Conservation (phyloP, 2,797 vertebrate species). For the Gymnopithys bicolor region DNA sequence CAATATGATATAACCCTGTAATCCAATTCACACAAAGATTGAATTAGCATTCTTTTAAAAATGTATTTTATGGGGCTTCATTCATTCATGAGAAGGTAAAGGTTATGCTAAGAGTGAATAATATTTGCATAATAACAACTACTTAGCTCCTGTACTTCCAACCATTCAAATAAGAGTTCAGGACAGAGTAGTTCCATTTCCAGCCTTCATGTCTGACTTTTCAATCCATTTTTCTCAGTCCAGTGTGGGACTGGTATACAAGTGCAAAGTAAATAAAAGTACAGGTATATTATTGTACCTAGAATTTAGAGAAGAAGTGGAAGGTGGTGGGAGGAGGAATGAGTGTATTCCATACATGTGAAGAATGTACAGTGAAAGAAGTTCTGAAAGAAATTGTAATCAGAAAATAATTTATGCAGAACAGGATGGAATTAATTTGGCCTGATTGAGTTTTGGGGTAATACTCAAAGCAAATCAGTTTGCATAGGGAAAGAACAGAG, state of each 20-base stretch:
- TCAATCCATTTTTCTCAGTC: neutral
- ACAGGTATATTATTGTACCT: neutral
- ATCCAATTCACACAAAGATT: neutral
- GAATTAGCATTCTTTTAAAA: neutral
- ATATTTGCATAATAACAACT: slow-evolving; percentile 31
- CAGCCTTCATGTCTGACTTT: neutral
- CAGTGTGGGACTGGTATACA: neutral
- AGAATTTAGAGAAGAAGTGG: neutral
- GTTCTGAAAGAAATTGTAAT: neutral
- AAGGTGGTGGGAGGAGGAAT: neutral
- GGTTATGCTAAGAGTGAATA: slow-evolving; percentile 25
- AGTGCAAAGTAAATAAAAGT: neutral
- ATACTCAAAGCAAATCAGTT: neutral
- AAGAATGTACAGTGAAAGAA: neutral
- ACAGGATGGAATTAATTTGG: neutral
- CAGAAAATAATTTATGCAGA: neutral
- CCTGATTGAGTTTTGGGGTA: neutral
- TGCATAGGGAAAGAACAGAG: neutral
- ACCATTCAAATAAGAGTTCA: neutral
- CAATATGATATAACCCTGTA: neutral
- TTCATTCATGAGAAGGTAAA: slow-evolving; percentile 27
- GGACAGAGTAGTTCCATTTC: neutral
- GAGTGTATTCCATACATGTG: accelerated
- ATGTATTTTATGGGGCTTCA: slow-evolving; percentile 3
- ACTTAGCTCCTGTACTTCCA: neutral